A percentile compares a stretch with the other conserved stretches of the same genome.
Conservation (phyloP, 2,797 vertebrate genomes). For the Sebastes oblongus region DNA sequence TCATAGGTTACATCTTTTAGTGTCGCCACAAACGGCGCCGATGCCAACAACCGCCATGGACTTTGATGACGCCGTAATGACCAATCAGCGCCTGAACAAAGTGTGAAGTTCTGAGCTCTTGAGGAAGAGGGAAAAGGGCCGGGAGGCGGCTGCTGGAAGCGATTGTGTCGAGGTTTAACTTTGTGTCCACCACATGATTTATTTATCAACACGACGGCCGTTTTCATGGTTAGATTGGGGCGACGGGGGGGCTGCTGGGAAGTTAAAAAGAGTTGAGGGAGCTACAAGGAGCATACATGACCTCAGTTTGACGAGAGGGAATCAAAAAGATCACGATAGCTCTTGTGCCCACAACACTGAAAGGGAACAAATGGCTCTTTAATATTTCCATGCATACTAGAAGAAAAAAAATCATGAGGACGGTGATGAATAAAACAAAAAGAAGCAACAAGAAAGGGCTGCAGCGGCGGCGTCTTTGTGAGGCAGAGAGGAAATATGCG, state of each 20-base stretch:
- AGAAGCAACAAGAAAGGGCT: slow-evolving; percentile 47
- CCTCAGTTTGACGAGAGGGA: slow-evolving; percentile 60
- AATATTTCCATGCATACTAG: slow-evolving; percentile 63
- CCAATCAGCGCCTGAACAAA: slow-evolving; percentile 11
- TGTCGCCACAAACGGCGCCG: not conserved
- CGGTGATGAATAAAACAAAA: slow-evolving; percentile 79
- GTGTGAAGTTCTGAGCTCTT: slow-evolving; percentile 24
- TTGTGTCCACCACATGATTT: slow-evolving; percentile 66
- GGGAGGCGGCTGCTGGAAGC: slow-evolving; percentile 22
- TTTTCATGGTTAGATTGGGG: slow-evolving; percentile 58
- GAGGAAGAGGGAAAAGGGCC: slow-evolving; percentile 10
- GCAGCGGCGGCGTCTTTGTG: slow-evolving; percentile 76
- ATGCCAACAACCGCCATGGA: not conserved
- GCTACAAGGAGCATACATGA: slow-evolving; percentile 61
- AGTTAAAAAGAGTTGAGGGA: slow-evolving; percentile 55
- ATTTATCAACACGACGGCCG: slow-evolving; percentile 65
- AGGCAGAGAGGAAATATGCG: slow-evolving; percentile 86
- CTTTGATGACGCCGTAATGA: not conserved
- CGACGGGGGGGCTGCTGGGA: slow-evolving; percentile 20
- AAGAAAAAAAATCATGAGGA: slow-evolving; percentile 25
- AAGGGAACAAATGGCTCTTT: slow-evolving; percentile 76
- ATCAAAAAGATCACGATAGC: slow-evolving; percentile 66
- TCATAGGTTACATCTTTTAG: slow-evolving; percentile 43
- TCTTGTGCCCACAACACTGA: slow-evolving; percentile 66
- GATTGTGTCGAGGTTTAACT: slow-evolving; percentile 58